A percentile compares a stretch with the other conserved stretches of the same genome.
These are phyloP conservation scores for Apantesis nais DNA, from an alignment of 2,888 invertebrate genomes.

Conservation along the genomic window DNA sequence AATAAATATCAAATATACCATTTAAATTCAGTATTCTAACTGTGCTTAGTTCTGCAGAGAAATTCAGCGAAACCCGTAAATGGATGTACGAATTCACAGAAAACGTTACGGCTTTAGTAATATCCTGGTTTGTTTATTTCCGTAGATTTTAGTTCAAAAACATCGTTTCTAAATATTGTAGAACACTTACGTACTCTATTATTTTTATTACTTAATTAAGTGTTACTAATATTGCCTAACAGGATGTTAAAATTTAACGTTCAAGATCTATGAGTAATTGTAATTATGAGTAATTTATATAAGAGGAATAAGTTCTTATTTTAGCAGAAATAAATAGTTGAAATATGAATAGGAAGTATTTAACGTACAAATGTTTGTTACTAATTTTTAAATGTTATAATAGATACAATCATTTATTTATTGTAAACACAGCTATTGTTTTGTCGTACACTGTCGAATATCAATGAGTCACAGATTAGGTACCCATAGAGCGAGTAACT, in stretches of 20 bases:
- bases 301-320: too few relatives aligned
- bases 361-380: background rate
- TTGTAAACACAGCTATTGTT: background rate
- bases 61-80: conserved; percentile 13
- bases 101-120: background rate
- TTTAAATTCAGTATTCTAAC: conserved; percentile 3
- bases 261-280: background rate
- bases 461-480: conserved; percentile 15
- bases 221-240: background rate
- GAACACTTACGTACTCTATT: conserved; percentile 36
- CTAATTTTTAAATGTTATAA: background rate
- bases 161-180: conserved; percentile 29
- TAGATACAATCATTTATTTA: background rate
- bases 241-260: background rate
- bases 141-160: conserved; percentile 18
- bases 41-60: background rate
- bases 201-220: conserved; percentile 10
- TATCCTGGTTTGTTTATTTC: conserved; percentile 16
- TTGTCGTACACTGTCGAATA: conserved; percentile 10
- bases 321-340: background rate
- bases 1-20: background rate
- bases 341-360: background rate
- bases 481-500: conserved; percentile 38
- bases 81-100: conserved; percentile 11
- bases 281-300: too few relatives aligned